Percentiles rank a stretch among this genome's conserved stretches.
phyloP scores from a whole-genome alignment of 2,888 invertebrate genomes.

The Myopa tessellatipennis region DNA sequence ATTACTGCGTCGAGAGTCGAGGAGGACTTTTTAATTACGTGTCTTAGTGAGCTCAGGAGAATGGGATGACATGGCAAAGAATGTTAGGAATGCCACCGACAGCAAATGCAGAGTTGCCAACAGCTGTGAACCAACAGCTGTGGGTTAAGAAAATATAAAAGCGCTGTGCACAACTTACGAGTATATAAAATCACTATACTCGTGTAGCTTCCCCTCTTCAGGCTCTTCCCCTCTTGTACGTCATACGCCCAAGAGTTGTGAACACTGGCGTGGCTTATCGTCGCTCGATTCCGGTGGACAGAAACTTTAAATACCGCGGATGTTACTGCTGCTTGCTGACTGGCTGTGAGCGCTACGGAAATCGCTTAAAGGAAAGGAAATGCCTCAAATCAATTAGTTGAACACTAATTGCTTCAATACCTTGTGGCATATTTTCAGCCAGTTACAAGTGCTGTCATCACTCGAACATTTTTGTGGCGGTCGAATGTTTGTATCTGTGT shows the following conservation, averaged over 20 bases:
- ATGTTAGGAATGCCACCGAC: slow-evolving; percentile 12
- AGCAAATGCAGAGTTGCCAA: slow-evolving; percentile 11
- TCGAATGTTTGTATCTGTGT: neutral
- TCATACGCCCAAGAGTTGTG: slow-evolving; percentile 1
- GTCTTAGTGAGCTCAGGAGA: neutral
- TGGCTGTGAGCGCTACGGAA: slow-evolving; percentile 53
- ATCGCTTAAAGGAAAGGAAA: slow-evolving; percentile 63
- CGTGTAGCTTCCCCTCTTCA: neutral
- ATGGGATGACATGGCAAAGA: neutral
- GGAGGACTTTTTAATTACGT: slow-evolving; percentile 44
- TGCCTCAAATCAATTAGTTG: slow-evolving; percentile 69
- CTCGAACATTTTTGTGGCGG: neutral
- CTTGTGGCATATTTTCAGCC: slow-evolving; percentile 63
- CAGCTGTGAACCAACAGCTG: slow-evolving; percentile 37
- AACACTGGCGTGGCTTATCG: slow-evolving; percentile 42
- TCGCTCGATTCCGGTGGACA: slow-evolving; percentile 9
- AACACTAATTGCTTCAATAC: slow-evolving; percentile 68
- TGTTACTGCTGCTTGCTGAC: slow-evolving; percentile 43
- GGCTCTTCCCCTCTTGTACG: neutral
- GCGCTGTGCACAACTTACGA: neutral
- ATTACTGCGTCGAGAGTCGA: slow-evolving; percentile 42
- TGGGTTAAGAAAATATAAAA: neutral
- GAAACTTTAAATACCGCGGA: slow-evolving; percentile 51
- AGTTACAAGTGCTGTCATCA: slow-evolving; percentile 16
- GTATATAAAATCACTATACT: too few relatives aligned